These are phyloP conservation scores for Sprattus sprattus DNA, from an alignment of 2,113 vertebrate species.

Conservation along the genomic window DNA sequence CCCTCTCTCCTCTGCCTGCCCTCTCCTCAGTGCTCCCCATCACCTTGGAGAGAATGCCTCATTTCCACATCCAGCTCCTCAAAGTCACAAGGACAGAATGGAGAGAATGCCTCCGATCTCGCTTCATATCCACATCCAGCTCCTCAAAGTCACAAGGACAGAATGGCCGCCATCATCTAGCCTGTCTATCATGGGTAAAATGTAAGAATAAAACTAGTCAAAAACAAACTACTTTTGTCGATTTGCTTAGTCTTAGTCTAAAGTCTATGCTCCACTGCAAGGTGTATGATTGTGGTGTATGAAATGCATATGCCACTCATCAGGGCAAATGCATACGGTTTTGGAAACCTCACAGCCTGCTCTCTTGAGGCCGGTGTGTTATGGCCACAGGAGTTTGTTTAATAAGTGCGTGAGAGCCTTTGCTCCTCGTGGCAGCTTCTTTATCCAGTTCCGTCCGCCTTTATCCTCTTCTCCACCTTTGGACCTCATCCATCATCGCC, in stretches of 20 bases:
- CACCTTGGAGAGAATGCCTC: neutral
- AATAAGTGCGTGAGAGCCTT: neutral
- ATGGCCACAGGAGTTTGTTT: neutral
- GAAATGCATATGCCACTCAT: neutral
- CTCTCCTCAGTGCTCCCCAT: slow-evolving; percentile 15
- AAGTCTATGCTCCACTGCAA: neutral
- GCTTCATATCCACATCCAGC: neutral
- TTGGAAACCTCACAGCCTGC: no score
- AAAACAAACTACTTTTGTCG: neutral
- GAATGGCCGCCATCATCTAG: neutral
- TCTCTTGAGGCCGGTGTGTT: neutral
- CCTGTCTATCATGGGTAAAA: neutral
- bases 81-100: neutral
- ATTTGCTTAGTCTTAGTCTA: no score
- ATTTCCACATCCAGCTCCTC: neutral
- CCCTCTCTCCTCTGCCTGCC: slow-evolving; percentile 38
- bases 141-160: neutral
- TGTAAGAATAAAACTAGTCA: neutral
- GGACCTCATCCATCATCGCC: neutral
- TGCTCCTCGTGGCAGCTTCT: neutral
- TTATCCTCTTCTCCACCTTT: neutral
- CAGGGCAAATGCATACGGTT: no score
- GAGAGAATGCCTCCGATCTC: neutral
- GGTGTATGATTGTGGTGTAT: neutral
- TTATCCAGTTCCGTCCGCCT: slow-evolving; percentile 19